phyloP scores from a whole-genome alignment of 2,888 invertebrate genomes.

The Allolobophora icterica region DNA sequence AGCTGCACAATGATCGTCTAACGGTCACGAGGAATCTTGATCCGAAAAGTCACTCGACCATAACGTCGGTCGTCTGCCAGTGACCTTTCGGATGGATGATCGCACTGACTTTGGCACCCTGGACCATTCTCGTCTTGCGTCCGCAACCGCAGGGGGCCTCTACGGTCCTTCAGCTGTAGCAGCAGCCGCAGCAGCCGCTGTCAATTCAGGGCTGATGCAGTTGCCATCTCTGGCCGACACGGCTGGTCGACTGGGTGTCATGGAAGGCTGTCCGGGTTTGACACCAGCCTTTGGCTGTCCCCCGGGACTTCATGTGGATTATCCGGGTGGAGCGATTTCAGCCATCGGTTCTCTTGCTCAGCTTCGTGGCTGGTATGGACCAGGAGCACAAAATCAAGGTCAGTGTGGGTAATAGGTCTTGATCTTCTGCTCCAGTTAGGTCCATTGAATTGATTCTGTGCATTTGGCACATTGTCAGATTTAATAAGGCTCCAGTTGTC shows the following conservation, averaged over 20 bases:
- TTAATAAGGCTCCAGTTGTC: background rate
- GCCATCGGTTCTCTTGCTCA: constrained; percentile 19
- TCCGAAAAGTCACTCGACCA: constrained; percentile 6
- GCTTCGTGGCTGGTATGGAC: constrained; percentile 21
- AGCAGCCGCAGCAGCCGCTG: background rate
- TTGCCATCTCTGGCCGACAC: constrained; percentile 11
- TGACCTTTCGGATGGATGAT: constrained; percentile 21
- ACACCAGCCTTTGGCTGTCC: constrained; percentile 2
- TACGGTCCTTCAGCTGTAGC: background rate
- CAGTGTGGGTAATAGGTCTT: constrained; percentile 14
- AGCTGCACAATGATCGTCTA: background rate
- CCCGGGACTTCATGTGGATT: constrained; percentile 13
- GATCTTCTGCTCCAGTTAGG: background rate
- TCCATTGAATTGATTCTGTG: background rate
- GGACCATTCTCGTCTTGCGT: constrained; percentile 18
- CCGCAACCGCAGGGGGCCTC: constrained; percentile 6
- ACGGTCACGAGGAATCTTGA: background rate
- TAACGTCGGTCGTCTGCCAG: background rate
- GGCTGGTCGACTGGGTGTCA: constrained; percentile 21
- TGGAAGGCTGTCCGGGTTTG: constrained; percentile 21
- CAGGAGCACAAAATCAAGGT: constrained; percentile 5
- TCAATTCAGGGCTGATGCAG: constrained; percentile 26
- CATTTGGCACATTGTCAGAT: background rate
- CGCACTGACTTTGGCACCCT: background rate
- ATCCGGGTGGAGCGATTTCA: background rate